phyloP scores from a whole-genome alignment of 2,113 vertebrate species.

The Indicator maculatus region DNA sequence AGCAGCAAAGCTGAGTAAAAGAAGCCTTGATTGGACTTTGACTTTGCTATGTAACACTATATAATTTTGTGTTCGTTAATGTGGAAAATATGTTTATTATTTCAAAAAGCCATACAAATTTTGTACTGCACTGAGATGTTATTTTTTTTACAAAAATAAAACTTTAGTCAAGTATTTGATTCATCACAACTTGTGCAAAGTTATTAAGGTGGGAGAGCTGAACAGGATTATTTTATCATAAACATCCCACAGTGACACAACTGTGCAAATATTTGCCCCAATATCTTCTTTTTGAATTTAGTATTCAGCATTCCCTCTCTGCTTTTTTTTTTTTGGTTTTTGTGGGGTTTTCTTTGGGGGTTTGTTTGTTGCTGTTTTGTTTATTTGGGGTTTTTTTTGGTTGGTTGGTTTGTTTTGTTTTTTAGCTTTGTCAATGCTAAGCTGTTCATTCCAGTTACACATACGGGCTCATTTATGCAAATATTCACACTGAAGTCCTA shows the following conservation, averaged over 20 bases:
- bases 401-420: too few species aligned
- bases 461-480: not conserved
- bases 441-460: not conserved
- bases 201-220: not conserved
- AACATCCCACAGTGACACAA: not conserved
- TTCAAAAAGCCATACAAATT: not conserved
- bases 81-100: constrained; percentile 2
- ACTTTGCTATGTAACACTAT: not conserved
- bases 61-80: not conserved
- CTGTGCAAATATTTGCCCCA: not conserved
- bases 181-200: not conserved
- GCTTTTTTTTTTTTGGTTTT: not conserved
- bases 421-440: not conserved
- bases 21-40: not conserved
- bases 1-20: not conserved
- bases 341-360: not conserved
- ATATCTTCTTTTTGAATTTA: not conserved
- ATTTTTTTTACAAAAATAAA: not conserved
- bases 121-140: not conserved
- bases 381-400: too few species aligned
- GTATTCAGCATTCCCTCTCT: not conserved
- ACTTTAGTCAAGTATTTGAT: not conserved
- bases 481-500: not conserved
- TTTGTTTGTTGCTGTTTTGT: too few species aligned
- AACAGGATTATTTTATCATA: constrained; percentile 15